These are phyloP conservation scores for Scaptomyza graminum DNA, from an alignment of 1,140 invertebrate genomes.

Conservation along the genomic window DNA sequence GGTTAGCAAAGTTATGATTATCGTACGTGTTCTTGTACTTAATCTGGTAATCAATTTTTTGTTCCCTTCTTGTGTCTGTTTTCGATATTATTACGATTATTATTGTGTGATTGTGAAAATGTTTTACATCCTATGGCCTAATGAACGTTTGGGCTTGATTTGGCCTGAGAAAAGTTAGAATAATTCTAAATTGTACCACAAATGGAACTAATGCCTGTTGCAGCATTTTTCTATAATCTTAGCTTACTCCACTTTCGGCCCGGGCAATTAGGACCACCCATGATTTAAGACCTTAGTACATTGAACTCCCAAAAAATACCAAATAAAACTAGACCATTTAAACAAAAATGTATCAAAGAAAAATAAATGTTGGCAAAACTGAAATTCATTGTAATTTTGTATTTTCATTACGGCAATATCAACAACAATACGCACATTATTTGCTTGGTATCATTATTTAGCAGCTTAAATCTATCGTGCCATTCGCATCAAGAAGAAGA, in stretches of 20 bases:
- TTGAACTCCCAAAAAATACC: slow-evolving; percentile 23
- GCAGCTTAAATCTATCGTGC: slow-evolving; percentile 36
- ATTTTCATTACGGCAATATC: slow-evolving; percentile 44
- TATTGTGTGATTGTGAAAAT: slow-evolving; percentile 43
- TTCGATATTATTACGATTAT: slow-evolving; percentile 30
- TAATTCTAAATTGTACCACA: slow-evolving; percentile 20
- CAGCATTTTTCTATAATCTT: slow-evolving; percentile 11
- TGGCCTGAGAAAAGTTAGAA: slow-evolving; percentile 22
- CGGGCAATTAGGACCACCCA: slow-evolving; percentile 15
- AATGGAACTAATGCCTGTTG: slow-evolving; percentile 10
- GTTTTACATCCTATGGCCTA: slow-evolving; percentile 5
- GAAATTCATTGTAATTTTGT: slow-evolving; percentile 35
- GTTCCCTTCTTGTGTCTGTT: slow-evolving; percentile 10
- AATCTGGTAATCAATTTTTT: slow-evolving; percentile 49
- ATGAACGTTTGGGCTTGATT: slow-evolving; percentile 10
- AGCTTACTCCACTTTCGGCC: slow-evolving; percentile 26
- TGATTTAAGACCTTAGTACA: slow-evolving; percentile 17
- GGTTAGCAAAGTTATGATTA: slow-evolving; percentile 50
- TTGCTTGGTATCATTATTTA: slow-evolving; percentile 44
- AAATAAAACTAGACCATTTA: slow-evolving; percentile 60
- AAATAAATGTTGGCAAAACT: slow-evolving; percentile 15
- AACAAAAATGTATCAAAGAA: slow-evolving; percentile 44
- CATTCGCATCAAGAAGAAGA: slow-evolving; percentile 17
- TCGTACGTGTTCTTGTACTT: slow-evolving; percentile 41
- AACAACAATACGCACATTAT: slow-evolving; percentile 34